Percentiles rank a stretch among this genome's conserved stretches.
Evolutionary conservation across 2,888 invertebrate species (phyloP).

Genomic region (Ashinkailepas kermadecensis): DNA sequence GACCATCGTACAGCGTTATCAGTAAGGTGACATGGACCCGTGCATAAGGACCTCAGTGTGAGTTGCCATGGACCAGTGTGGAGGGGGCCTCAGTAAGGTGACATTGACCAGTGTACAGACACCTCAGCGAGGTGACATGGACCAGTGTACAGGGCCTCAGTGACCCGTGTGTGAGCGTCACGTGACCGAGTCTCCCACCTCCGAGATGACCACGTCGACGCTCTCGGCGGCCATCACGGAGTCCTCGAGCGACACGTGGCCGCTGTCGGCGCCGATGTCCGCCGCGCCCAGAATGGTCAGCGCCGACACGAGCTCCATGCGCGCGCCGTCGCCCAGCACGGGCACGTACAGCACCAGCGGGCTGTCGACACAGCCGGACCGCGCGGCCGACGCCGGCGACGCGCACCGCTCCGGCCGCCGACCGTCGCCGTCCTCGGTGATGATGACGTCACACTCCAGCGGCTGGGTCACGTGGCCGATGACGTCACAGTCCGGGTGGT

Average conservation of each 20-base stretch:
- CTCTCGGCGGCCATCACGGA: background rate
- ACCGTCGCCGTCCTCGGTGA: conserved; percentile 1
- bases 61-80: no score
- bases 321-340: background rate
- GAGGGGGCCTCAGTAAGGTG: no score
- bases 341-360: conserved; percentile 5
- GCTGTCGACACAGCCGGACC: background rate
- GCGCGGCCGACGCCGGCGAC: background rate
- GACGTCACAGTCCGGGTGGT: background rate
- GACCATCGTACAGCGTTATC: no score
- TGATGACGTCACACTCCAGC: conserved; percentile 15
- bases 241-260: background rate
- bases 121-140: no score
- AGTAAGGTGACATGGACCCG: no score
- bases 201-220: background rate
- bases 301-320: conserved; percentile 12
- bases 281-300: conserved; percentile 8
- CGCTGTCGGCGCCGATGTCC: background rate
- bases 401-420: background rate
- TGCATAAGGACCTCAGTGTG: no score
- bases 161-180: background rate
- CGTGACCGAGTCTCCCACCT: background rate
- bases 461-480: background rate
- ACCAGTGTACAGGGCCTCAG: no score
- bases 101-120: no score